Evolutionary conservation across 2,888 invertebrate genomes (phyloP), one percentile per base, ranked within the genome.

Genomic region (Leucania comma): DNA sequence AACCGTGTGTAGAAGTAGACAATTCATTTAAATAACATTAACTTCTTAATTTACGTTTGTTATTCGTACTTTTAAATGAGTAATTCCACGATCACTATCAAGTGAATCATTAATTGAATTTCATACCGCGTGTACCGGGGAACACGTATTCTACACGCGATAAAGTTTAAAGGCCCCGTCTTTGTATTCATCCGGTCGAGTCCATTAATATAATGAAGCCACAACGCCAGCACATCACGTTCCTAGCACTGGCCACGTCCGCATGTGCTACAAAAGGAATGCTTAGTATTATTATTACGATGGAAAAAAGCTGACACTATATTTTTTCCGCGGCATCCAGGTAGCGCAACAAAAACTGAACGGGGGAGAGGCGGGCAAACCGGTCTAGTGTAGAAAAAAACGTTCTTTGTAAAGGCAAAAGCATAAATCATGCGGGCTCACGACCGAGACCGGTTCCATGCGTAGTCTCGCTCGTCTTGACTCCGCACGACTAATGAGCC

Each of bases 121-220:
- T 89, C 89, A 91, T 87, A 88, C 87, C 83, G 89, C 89, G 88
- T 90, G 91, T 89, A 88, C 87, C 83, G 82, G 88, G 75, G 88
- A 90, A 91, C 90, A 90, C 88, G 91, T 91, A 89, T 88, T 88
- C 89, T 87, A 90, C 91, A 91, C 88, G 90, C 91, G 90, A 92
- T 90, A 91, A 92, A 93, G 92, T 93, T 93, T 92, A 93, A 93
- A 93, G 90, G 90, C 91, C 90, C 89, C 91, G 89, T 92, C 93
- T 95, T 94, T 93, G 94, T 94, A 94, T 95, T 94, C 95, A 94
- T 92, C 93, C 93, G 93, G 93, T 90, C 88, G 90, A 90, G 90
- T 92, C 93, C 94, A 95, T 95, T 95, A 95, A 94, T 94, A 93
- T 94, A 95, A 95, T 94, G 94, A 94, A 94, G 93, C 94, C 91